Base-by-base conservation (phyloP, 2,888 invertebrate species). In the Mantis religiosa region DNA sequence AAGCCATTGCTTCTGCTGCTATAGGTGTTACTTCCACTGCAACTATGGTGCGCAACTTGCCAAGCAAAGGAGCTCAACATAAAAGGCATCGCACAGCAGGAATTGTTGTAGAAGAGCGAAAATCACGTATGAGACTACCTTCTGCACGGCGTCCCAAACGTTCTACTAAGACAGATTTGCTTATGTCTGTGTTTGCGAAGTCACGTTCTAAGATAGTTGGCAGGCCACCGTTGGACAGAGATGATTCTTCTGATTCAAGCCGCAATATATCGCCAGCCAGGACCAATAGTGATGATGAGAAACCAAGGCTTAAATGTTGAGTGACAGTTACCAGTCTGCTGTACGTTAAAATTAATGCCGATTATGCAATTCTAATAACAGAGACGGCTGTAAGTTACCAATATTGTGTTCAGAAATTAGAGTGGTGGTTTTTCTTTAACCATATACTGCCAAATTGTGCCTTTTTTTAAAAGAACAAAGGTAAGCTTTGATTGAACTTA, bases 181-280 rank as follows among this genome's bases (percentile, higher is more conserved):
- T 89, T 14, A 89, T 88, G 83, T 88, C 88, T 30, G 88, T 89
- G 30, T 89, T 89, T 82, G 89, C 89, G 20, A 89, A 89, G 34
- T 89, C 89, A 7, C 82, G 89, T 20, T 71, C 54, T 20, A 71
- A 71, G 54, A 9, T 71, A 71, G 54, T 71, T 71, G 54, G 54
- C 25, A 71, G 54, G 54, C 54, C 54, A 71, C 54, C 20, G 54
- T 71, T 71, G 54, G 15, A 71, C 20, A 71, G 54, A 71, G 54
- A 71, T 71, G 54, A 71, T 25, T 71, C 54, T 71, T 71, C 54
- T 20, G 54, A 71, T 20, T 71, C 54, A 71, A 71, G 54, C 3
- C 54, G 54, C 8, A 71, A 71, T 71, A 71, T 71, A 15, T 71
- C 54, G 25, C 54, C 54, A 71, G 54, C 54, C 20, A 71, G 54